phyloP scores from a whole-genome alignment of 2,797 vertebrate genomes.

The Poecilia gillii region DNA sequence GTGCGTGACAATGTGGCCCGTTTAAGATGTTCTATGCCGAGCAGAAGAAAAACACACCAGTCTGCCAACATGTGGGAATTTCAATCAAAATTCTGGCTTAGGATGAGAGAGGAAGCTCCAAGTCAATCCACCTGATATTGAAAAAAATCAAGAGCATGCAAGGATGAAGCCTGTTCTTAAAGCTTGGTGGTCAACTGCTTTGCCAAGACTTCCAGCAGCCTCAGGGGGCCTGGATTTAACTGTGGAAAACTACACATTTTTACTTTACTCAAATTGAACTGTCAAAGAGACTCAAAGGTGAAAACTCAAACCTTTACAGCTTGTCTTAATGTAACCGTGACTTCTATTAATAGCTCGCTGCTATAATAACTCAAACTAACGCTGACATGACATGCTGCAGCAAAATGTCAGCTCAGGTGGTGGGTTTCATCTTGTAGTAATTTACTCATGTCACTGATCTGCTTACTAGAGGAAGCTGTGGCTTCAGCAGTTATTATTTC shows the following conservation, averaged over 20 bases:
- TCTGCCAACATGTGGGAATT: constrained; percentile 53
- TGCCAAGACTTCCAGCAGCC: constrained; percentile 26
- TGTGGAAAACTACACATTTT: not conserved
- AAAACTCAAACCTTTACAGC: constrained; percentile 56
- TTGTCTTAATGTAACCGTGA: constrained; percentile 56
- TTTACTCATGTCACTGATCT: constrained; percentile 66
- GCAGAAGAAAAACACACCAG: constrained; percentile 55
- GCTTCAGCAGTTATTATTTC: constrained; percentile 45
- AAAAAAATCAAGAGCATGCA: constrained; percentile 43
- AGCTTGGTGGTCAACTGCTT: constrained; percentile 35
- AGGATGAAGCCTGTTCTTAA: constrained; percentile 32
- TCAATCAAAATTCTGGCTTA: constrained; percentile 51
- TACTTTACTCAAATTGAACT: not conserved
- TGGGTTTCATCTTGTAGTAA: constrained; percentile 71
- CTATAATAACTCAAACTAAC: constrained; percentile 50
- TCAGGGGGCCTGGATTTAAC: constrained; percentile 12
- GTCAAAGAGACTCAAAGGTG: constrained; percentile 13
- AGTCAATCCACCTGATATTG: constrained; percentile 60
- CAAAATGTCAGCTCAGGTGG: constrained; percentile 67
- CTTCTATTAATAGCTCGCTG: constrained; percentile 72
- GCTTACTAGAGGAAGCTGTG: constrained; percentile 43
- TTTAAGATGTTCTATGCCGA: constrained; percentile 47
- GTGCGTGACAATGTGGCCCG: constrained; percentile 36
- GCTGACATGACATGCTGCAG: constrained; percentile 46
- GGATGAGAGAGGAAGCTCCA: constrained; percentile 44